A percentile compares a stretch with the other conserved stretches of the same genome.
phyloP scores from a whole-genome alignment of 2,797 vertebrate genomes.

The Pseudocheirus occidentalis region DNA sequence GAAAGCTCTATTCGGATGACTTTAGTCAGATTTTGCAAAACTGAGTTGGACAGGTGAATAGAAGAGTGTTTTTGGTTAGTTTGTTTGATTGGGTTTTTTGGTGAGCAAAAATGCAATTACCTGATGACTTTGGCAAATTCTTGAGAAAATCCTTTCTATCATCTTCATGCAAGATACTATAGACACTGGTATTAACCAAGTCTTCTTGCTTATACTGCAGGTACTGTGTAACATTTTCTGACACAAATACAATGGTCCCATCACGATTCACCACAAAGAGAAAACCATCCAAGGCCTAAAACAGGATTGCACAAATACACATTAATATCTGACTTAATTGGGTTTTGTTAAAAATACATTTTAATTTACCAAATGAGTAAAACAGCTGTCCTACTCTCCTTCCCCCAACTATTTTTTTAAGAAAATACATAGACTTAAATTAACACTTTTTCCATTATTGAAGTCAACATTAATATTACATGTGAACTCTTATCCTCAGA shows the following conservation, averaged over 20 bases:
- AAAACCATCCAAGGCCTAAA: slow-evolving; percentile 96
- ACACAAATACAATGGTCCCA: slow-evolving; percentile 98
- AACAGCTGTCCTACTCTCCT: not conserved
- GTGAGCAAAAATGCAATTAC: slow-evolving; percentile 79
- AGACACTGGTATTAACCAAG: slow-evolving; percentile 97
- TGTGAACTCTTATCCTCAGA: not conserved
- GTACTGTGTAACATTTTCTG: slow-evolving; percentile 98
- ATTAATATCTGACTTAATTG: not conserved
- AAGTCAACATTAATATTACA: not conserved
- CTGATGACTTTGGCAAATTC: slow-evolving; percentile 95
- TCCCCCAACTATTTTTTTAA: not conserved
- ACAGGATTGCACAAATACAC: slow-evolving; percentile 6
- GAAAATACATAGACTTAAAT: not conserved
- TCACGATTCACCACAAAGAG: slow-evolving; percentile 98
- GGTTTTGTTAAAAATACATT: not conserved
- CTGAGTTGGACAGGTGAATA: not conserved
- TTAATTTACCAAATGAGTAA: not conserved
- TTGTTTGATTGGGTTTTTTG: not conserved
- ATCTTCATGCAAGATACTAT: slow-evolving; percentile 96
- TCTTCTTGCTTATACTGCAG: slow-evolving; percentile 98
- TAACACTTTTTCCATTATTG: not conserved
- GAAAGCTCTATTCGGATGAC: not conserved
- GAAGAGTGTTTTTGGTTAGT: not conserved
- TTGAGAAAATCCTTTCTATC: slow-evolving; percentile 97
- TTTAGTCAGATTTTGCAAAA: not conserved